Base-by-base conservation (phyloP, 2,888 invertebrate genomes). In the Polydrusus cervinus region DNA sequence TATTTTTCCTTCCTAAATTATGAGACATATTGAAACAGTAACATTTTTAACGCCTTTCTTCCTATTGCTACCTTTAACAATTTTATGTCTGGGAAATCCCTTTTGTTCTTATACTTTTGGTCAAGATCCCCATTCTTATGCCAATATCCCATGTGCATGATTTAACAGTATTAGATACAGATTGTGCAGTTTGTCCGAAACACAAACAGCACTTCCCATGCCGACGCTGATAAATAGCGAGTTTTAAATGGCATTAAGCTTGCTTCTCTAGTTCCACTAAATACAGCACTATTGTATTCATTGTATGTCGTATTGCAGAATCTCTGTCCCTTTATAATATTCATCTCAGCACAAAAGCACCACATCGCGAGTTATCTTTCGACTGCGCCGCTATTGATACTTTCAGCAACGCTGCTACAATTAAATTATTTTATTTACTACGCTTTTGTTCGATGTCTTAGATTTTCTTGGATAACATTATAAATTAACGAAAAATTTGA, bases 261-360 rank as follows among this genome's bases (percentile, higher is more conserved):
- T 86, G 86, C 86, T 86, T 86, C 86, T 86, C 86, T 86, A 86
- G 86, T 86, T 86, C 86, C 84, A 86, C 86, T 84, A 86, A 86
- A 86, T 86, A 86, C 86, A 86, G 86, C 85, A 86, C 86, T 85
- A 86, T 86, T 85, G 85, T 86, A 85, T 85, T 85, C 86, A 86
- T 85, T 85, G 85, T 85, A 84, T 84, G 86, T 86, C 85, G 85
- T 86, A 86, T 86, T 86, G 86, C 85, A 85, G 86, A 86, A 86
- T 86, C 86, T 86, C 86, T 86, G 86, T 86, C 76, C 86, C 86
- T 86, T 86, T 86, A 86, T 86, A 86, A 86, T 86, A 86, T 86
- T 86, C 86, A 86, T 86, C 86, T 86, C 85, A 81, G 82, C 85
- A 86, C 86, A 76, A 86, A 86, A 84, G 86, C 86, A 83, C 84